Evolutionary conservation across 2,797 vertebrate species (phyloP).

Genomic region (Hafferia zeledoni): DNA sequence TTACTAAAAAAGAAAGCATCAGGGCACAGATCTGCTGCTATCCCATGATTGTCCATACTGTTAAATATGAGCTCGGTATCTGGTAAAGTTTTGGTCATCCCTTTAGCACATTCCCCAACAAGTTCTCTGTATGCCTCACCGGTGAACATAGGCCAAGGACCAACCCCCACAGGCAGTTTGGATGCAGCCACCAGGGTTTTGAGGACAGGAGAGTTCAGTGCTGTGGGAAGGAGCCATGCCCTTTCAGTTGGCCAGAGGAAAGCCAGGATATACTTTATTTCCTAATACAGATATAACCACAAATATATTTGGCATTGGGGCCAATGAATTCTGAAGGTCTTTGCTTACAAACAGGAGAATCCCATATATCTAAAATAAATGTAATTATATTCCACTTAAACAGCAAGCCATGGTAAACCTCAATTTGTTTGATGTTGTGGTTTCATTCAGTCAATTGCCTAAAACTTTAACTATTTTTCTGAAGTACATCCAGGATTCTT

Average conservation of each 20-base stretch:
- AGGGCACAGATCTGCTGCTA: not conserved
- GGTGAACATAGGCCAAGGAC: not conserved
- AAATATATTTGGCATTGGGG: not conserved
- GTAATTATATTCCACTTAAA: not conserved
- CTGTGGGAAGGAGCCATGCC: not conserved
- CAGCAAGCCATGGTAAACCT: not conserved
- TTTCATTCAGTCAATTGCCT: not conserved
- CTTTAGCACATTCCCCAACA: not conserved
- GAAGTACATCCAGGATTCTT: conserved; percentile 15
- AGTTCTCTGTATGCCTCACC: not conserved
- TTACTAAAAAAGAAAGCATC: not conserved
- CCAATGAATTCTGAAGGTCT: not conserved
- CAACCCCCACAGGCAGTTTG: not conserved
- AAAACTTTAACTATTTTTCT: conserved; percentile 17
- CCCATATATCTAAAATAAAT: not conserved
- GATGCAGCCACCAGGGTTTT: not conserved
- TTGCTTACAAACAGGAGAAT: not conserved
- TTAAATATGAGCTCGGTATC: not conserved
- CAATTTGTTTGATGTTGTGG: not conserved
- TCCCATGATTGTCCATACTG: no score
- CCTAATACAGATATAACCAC: not conserved
- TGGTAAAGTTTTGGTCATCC: not conserved
- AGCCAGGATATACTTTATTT: not conserved
- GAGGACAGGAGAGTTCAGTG: not conserved
- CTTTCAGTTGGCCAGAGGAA: not conserved